Conservation (phyloP, 2,113 vertebrate genomes). For the Calyptommatus sinebrachiatus region DNA sequence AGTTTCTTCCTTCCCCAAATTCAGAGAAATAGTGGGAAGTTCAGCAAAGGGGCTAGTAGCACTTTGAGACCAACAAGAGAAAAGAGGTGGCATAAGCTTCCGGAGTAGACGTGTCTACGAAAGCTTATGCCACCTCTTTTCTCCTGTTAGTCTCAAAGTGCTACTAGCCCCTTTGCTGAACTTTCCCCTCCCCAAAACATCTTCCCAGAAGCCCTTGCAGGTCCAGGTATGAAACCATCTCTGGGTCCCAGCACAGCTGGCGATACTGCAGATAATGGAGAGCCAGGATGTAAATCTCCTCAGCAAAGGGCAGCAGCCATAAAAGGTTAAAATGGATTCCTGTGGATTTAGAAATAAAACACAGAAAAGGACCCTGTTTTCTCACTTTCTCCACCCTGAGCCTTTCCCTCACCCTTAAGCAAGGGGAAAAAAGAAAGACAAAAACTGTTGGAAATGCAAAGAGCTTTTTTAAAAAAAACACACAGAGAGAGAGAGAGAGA, state of each 20-base stretch:
- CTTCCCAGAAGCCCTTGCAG: slow-evolving; percentile 65
- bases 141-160: no score
- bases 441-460: slow-evolving; percentile 69
- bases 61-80: no score
- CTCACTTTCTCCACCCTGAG: slow-evolving; percentile 61
- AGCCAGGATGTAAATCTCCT: slow-evolving; percentile 69
- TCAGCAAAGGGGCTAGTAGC: no score
- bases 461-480: slow-evolving; percentile 42
- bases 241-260: slow-evolving; percentile 47
- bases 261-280: slow-evolving; percentile 68
- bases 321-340: slow-evolving; percentile 75
- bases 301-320: slow-evolving; percentile 74
- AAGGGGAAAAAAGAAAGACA: slow-evolving; percentile 53
- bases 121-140: no score
- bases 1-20: not conserved
- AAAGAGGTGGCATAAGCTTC: no score
- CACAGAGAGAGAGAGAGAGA: not conserved
- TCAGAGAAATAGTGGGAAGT: no score
- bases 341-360: slow-evolving; percentile 75
- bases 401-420: slow-evolving; percentile 47
- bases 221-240: slow-evolving; percentile 59
- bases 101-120: no score
- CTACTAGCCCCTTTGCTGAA: no score
- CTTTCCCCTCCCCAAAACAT: slow-evolving; percentile 5
- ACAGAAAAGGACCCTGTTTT: slow-evolving; percentile 73